phyloP scores from a whole-genome alignment of 2,888 invertebrate genomes.

The Polydrusus tereticollis region DNA sequence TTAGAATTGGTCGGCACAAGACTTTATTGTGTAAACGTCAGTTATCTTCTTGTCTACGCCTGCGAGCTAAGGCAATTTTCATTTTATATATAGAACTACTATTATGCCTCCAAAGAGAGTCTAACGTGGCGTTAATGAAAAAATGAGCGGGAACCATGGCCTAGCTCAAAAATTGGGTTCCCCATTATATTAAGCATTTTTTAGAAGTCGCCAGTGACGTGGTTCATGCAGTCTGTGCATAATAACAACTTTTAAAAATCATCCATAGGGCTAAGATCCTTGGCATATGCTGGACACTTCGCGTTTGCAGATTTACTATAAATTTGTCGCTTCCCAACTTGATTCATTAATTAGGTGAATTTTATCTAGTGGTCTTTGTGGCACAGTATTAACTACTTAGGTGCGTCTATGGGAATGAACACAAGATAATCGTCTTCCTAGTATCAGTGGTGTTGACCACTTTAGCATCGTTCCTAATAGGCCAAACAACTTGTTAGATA shows the following conservation, averaged over 20 bases:
- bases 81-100: slow-evolving; percentile 20
- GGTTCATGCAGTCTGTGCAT: neutral
- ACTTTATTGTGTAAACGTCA: neutral
- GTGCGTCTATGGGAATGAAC: neutral
- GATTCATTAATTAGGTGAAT: too few relatives aligned
- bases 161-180: slow-evolving; percentile 25
- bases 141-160: slow-evolving; percentile 22
- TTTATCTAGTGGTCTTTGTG: too few relatives aligned
- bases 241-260: too few relatives aligned
- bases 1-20: too few relatives aligned
- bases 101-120: slow-evolving; percentile 2
- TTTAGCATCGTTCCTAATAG: slow-evolving; percentile 31
- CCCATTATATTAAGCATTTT: neutral
- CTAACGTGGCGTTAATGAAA: slow-evolving; percentile 2
- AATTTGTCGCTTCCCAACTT: too few relatives aligned
- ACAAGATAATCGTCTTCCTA: neutral
- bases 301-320: too few relatives aligned
- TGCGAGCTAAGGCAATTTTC: slow-evolving; percentile 7
- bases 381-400: neutral
- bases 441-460: slow-evolving; percentile 22
- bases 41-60: neutral
- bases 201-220: neutral
- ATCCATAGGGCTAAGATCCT: too few relatives aligned
- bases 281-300: too few relatives aligned
- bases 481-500: slow-evolving; percentile 42